A percentile compares a stretch with the other conserved stretches of the same genome.
These are phyloP conservation scores for Vanacampus margaritifer DNA, from an alignment of 2,113 vertebrate genomes.

Conservation along the genomic window DNA sequence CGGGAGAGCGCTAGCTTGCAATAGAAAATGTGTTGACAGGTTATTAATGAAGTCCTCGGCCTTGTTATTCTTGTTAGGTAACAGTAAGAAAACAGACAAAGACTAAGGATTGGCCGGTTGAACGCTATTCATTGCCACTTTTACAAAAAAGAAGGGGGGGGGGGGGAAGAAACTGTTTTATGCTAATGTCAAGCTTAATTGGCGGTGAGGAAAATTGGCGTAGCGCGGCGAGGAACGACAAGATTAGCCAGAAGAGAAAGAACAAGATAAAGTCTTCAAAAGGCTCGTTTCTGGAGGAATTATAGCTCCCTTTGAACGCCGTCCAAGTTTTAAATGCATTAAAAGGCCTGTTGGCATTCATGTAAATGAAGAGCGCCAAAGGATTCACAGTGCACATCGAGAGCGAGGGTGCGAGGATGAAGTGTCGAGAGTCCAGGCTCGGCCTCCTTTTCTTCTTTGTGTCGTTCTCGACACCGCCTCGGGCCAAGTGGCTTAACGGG, in stretches of 20 bases:
- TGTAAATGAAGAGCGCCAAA: constrained; percentile 91
- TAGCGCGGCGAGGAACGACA: constrained; percentile 94
- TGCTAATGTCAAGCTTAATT: constrained; percentile 97
- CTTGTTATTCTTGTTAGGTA: constrained; percentile 42
- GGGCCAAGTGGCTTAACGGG: constrained; percentile 77
- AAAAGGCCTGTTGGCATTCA: constrained; percentile 97
- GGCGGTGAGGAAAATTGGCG: constrained; percentile 97
- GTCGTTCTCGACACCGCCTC: constrained; percentile 54
- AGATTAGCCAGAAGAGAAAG: constrained; percentile 97
- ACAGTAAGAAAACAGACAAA: constrained; percentile 52
- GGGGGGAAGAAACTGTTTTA: constrained; percentile 91
- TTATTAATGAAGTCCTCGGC: constrained; percentile 43
- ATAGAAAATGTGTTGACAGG: constrained; percentile 49
- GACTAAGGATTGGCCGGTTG: constrained; percentile 58
- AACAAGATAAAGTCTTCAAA: constrained; percentile 98
- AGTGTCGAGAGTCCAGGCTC: constrained; percentile 61
- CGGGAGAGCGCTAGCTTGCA: constrained; percentile 55
- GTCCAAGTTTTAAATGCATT: constrained; percentile 97
- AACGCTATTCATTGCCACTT: constrained; percentile 79
- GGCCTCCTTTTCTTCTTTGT: constrained; percentile 59
- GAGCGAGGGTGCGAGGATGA: constrained; percentile 70
- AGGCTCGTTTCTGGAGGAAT: constrained; percentile 98
- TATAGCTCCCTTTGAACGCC: constrained; percentile 96
- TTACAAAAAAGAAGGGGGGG: constrained; percentile 88
- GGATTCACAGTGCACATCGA: constrained; percentile 76